Conservation (phyloP, 1,140 invertebrate species). For the Mycetomoellerius zeteki region DNA sequence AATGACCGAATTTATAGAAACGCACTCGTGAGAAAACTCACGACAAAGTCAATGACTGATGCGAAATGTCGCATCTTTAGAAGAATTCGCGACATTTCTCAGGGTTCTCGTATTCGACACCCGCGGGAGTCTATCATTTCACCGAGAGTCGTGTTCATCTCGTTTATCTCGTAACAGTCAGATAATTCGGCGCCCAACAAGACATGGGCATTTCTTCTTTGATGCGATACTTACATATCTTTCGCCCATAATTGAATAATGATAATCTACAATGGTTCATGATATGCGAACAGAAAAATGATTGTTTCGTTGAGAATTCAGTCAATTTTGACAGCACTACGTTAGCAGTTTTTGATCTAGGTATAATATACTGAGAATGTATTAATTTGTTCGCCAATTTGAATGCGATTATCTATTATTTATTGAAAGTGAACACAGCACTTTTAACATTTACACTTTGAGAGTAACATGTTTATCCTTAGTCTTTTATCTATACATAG, state of each 20-base stretch:
- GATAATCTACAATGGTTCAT: background rate
- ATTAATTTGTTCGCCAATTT: constrained; percentile 4
- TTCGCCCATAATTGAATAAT: constrained; percentile 54
- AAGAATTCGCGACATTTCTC: constrained; percentile 49
- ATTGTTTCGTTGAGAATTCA: background rate
- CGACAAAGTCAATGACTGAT: constrained; percentile 38
- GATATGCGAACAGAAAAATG: background rate
- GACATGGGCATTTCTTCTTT: constrained; percentile 13
- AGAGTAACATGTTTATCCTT: background rate
- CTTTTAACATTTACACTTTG: constrained; percentile 1
- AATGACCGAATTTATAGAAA: background rate
- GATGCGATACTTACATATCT: background rate
- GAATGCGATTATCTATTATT: constrained; percentile 1
- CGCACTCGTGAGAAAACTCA: constrained; percentile 56
- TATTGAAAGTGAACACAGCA: background rate
- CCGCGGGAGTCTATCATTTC: constrained; percentile 43
- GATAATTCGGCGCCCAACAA: background rate
- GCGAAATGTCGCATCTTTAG: constrained; percentile 11
- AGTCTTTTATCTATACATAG: background rate
- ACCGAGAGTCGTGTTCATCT: constrained; percentile 51
- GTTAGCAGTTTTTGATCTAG: constrained; percentile 7
- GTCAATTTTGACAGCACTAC: background rate
- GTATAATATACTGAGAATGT: background rate
- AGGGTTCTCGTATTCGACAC: constrained; percentile 63
- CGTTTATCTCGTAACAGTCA: constrained; percentile 21